Evolutionary conservation across 2,888 invertebrate species (phyloP), one percentile per base, ranked within the genome.

Genomic region (Galeruca laticollis): DNA sequence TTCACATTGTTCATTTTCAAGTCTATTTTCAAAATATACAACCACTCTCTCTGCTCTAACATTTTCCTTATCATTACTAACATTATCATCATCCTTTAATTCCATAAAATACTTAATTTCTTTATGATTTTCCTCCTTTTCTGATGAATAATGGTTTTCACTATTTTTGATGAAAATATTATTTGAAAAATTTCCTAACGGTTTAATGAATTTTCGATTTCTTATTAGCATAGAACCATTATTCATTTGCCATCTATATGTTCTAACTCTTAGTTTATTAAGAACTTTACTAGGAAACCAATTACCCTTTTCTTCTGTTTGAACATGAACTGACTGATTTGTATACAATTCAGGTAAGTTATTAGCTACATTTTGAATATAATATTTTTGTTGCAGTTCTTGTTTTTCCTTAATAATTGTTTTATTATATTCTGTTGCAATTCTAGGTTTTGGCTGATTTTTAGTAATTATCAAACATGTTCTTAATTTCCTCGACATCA

Each of bases 191-290:
- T 59, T 37, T 18, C 13, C n/a, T 37, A 5, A 40, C 15, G 37
- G 60, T 60, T 61, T 68, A 20, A 68, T 52, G 20, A 67, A 68
- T 35, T 33, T 43, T 6, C 61, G 40, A 43, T 68, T 68, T 61
- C 61, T 60, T 8, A 59, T 40, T 47, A 60, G 13, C 9, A 60
- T 49, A 9, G 60, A 60, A n/a, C 60, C 60, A 15, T 54, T 68
- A 20, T 43, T 60, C 56, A 68, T 33, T 51, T 61, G 68, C 33
- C 54, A 15, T 61, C 52, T 52, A 31, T 60, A 60, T 18, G 52
- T 18, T 15, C 60, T 40, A 54, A 60, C 31, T 60, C 51, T 51
- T 31, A 67, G 49, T 33, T 37, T 33, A 60, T 67, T 60, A 60
- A 60, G n/a, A 31, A 60, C 57, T 37, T 31, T 57, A 6, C 65